These are phyloP conservation scores for Nycticebus coucang DNA, from an alignment of 2,113 vertebrate species.

Conservation along the genomic window DNA sequence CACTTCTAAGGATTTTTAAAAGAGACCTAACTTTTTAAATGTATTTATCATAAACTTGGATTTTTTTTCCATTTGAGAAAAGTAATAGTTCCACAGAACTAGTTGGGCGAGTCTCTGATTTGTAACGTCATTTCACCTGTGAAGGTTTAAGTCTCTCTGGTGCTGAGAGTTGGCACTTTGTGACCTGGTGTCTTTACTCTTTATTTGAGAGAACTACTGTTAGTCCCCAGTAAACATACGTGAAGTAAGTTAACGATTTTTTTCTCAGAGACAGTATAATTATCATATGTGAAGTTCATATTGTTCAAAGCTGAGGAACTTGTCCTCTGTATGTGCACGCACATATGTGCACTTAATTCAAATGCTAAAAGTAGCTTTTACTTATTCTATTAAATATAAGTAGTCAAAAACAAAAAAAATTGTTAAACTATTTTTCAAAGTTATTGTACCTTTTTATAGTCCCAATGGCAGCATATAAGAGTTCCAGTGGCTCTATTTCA, in stretches of 20 bases:
- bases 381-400: conserved; percentile 25
- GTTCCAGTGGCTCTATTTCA: not conserved
- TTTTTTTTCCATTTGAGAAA: too few species aligned
- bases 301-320: conserved; percentile 27
- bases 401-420: not conserved
- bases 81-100: too few species aligned
- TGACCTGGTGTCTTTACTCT: conserved; percentile 62
- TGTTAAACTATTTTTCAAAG: not conserved
- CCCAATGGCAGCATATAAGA: not conserved
- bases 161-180: conserved; percentile 50
- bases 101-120: too few species aligned
- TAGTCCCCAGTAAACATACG: conserved; percentile 53
- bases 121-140: too few species aligned
- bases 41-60: too few species aligned
- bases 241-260: conserved; percentile 49
- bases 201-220: conserved; percentile 67
- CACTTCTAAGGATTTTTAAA: too few species aligned
- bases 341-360: not conserved
- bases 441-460: not conserved
- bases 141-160: too few species aligned
- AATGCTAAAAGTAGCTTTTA: conserved; percentile 39
- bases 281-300: not conserved
- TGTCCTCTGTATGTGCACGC: not conserved
- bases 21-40: too few species aligned
- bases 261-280: not conserved